Base-by-base conservation (phyloP, 2,797 vertebrate genomes). In the Podarcis siculus region DNA sequence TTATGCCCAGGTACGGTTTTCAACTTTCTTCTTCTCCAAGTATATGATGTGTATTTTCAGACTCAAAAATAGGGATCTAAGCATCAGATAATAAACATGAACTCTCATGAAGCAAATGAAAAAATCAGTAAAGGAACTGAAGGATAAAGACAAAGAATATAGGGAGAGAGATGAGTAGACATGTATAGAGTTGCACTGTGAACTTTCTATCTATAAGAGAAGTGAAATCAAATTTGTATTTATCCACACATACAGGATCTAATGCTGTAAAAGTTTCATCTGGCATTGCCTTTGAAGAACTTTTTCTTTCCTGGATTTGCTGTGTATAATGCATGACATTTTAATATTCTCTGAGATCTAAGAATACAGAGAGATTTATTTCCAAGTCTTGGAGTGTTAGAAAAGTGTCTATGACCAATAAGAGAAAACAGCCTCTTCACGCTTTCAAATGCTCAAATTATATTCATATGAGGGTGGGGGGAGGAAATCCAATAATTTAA, bases 401-500 rank as follows among this genome's bases (percentile, higher is more conserved):
- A 94, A 96, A 95, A 95, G 93, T 94, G 86, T 96, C 94, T 95
- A 94, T 96, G 93, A 96, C 94, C 94, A 97, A 95, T 94, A 96
- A 90, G 89, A 97, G 93, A 94, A 96, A 97, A 95, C 94, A 94
- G 90, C 91, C 91, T 96, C 87, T 93, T 94, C 94, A 94, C 93
- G 95, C 92, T 96, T 96, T 96, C 95, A 97, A 92, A 49, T 92
- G 91, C 92, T 97, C 95, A 97, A 97, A 97, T 97, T 90, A 96
- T 94, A 96, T 96, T 96, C 94, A 96, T 96, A 97, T 97, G 94
- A 95, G 95, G 96, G 10, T 49, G 49, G 49, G 61, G 4, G 61
- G 4, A 8, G 9, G 6, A 97, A 97, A 97, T 96, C 92, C 96
- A 97, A 96, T 97, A 97, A 97, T 97, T 97, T 98, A 98, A 98